Evolutionary conservation across 2,888 invertebrate species (phyloP).

Genomic region (Tipula confusa): DNA sequence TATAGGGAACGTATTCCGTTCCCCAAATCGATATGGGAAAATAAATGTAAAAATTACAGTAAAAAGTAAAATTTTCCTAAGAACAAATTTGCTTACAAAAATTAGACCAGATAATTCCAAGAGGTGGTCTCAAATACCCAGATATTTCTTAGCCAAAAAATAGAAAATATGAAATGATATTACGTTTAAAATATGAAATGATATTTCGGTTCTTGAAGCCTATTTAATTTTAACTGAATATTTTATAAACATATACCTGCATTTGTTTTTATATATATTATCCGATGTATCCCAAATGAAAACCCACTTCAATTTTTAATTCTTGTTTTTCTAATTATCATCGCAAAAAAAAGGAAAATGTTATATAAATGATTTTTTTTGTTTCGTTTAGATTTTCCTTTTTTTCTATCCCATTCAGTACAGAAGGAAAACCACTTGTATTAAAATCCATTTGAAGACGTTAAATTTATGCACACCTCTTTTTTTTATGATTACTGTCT

Average conservation of each 20-base stretch:
- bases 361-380: not conserved
- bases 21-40: too few species aligned
- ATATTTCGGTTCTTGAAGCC: not conserved
- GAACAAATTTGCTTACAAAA: too few species aligned
- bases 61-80: too few species aligned
- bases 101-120: too few species aligned
- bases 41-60: too few species aligned
- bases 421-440: slow-evolving; percentile 27
- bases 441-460: slow-evolving; percentile 26
- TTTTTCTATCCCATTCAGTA: not conserved
- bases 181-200: too few species aligned
- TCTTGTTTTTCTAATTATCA: slow-evolving; percentile 25
- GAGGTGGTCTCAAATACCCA: too few species aligned
- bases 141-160: too few species aligned
- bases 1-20: too few species aligned
- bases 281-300: not conserved
- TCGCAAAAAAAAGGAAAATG: not conserved
- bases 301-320: not conserved
- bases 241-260: not conserved
- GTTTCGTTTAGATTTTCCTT: slow-evolving; percentile 4
- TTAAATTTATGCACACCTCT: slow-evolving; percentile 29
- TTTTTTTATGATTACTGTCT: slow-evolving; percentile 6
- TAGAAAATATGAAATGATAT: too few species aligned
- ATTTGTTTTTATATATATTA: not conserved
- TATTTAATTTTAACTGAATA: not conserved